Percentiles rank a stretch among this genome's conserved stretches.
These are phyloP conservation scores for Hylaea fasciaria DNA, from an alignment of 2,888 invertebrate species.

Conservation along the genomic window DNA sequence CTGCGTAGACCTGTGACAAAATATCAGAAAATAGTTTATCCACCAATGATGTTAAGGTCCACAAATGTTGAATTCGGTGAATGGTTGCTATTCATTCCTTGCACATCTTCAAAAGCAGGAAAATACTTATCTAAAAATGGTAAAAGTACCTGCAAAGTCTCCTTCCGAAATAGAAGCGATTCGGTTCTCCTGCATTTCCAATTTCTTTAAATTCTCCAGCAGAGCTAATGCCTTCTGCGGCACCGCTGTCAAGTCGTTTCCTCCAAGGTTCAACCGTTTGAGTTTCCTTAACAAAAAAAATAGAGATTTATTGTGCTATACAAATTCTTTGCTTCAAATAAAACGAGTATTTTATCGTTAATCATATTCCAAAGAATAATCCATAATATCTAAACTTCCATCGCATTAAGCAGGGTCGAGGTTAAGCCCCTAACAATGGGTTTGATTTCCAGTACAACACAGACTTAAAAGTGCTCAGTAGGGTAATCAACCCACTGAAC, in stretches of 20 bases:
- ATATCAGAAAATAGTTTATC: not conserved
- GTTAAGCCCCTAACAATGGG: slow-evolving; percentile 5
- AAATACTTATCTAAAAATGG: not conserved
- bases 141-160: slow-evolving; percentile 93
- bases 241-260: slow-evolving; percentile 90
- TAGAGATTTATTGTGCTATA: not conserved
- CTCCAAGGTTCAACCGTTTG: slow-evolving; percentile 93
- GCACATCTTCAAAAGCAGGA: no score
- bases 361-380: not conserved
- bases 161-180: slow-evolving; percentile 91
- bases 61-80: not conserved
- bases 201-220: slow-evolving; percentile 91
- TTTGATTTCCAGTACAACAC: slow-evolving; percentile 12
- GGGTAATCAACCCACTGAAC: slow-evolving; percentile 22
- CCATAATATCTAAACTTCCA: slow-evolving; percentile 10
- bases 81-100: not conserved
- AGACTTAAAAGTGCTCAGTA: slow-evolving; percentile 3
- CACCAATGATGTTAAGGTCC: no score
- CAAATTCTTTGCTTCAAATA: not conserved
- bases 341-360: not conserved
- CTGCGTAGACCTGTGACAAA: slow-evolving; percentile 87
- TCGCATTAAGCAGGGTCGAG: slow-evolving; percentile 8
- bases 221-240: slow-evolving; percentile 93
- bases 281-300: slow-evolving; percentile 85
- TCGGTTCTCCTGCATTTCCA: slow-evolving; percentile 95